Conservation (phyloP, 2,888 invertebrate species). For the Pachliopta kotzebuea region DNA sequence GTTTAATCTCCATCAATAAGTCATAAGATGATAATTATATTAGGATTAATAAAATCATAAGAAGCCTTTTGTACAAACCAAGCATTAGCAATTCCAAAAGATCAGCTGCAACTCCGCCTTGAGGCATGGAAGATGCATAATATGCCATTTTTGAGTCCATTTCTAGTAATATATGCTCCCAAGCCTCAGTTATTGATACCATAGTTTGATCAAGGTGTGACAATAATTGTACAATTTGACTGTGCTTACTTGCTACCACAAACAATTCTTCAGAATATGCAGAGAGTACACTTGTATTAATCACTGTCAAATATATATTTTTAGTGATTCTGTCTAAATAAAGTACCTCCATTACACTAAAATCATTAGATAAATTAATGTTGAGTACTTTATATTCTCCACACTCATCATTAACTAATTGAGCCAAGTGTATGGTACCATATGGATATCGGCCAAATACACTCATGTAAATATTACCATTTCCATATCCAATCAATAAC, state of each 20-base stretch:
- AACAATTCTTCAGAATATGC: slow-evolving; percentile 86
- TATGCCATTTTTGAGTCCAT: slow-evolving; percentile 95
- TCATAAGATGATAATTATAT: slow-evolving; percentile 3
- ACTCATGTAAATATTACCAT: slow-evolving; percentile 86
- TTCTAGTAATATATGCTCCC: slow-evolving; percentile 96
- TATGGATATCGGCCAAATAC: slow-evolving; percentile 93
- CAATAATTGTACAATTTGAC: slow-evolving; percentile 85
- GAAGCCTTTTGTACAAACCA: slow-evolving; percentile 65
- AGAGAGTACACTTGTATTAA: slow-evolving; percentile 82
- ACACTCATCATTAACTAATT: slow-evolving; percentile 78
- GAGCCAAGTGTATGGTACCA: slow-evolving; percentile 82
- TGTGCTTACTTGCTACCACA: slow-evolving; percentile 86
- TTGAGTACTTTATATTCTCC: slow-evolving; percentile 82
- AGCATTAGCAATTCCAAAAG: slow-evolving; percentile 94
- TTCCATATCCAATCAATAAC: slow-evolving; percentile 88
- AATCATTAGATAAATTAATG: slow-evolving; percentile 85
- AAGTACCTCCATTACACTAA: slow-evolving; percentile 84
- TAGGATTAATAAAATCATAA: not conserved
- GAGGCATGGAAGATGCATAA: slow-evolving; percentile 90
- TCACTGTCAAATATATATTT: slow-evolving; percentile 66
- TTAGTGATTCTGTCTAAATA: slow-evolving; percentile 75
- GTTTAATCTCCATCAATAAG: not conserved
- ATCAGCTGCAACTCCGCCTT: slow-evolving; percentile 93
- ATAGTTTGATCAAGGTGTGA: slow-evolving; percentile 87
- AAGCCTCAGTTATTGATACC: slow-evolving; percentile 91